A percentile compares a stretch with the other conserved stretches of the same genome.
Conservation (phyloP, 2,113 vertebrate species). For the Triplophysa siluroides region DNA sequence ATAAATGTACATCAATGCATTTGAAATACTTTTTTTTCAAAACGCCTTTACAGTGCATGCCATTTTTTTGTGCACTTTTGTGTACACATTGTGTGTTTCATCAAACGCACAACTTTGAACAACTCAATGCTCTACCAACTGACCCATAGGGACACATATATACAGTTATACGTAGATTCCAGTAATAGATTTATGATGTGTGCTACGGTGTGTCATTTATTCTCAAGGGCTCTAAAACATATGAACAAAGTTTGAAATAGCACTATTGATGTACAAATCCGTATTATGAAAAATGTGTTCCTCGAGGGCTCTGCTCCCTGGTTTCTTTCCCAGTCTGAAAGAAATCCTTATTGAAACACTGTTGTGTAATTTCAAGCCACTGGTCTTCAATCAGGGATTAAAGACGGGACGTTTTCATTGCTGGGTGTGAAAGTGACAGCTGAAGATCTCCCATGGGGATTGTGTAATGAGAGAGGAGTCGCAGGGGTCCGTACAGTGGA, state of each 20-base stretch:
- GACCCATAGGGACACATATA: no score
- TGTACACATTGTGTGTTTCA: no score
- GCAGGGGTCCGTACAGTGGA: neutral
- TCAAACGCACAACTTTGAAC: no score
- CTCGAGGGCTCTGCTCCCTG: neutral
- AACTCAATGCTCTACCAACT: no score
- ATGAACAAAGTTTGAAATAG: neutral
- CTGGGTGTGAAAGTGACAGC: neutral
- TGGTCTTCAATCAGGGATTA: conserved; percentile 42
- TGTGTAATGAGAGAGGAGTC: conserved; percentile 35
- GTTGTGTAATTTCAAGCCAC: conserved; percentile 4
- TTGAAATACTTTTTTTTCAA: no score
- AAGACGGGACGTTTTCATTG: conserved; percentile 6
- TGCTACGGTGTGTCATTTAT: neutral
- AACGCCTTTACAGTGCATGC: no score
- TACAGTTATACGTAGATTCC: no score
- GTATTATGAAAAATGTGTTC: neutral
- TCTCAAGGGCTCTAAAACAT: neutral
- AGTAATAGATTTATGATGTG: neutral
- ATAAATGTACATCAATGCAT: no score
- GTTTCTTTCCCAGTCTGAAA: neutral
- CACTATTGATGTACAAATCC: neutral
- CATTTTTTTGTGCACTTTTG: no score
- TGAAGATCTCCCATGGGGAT: conserved; percentile 36
- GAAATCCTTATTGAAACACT: neutral